Evolutionary conservation across 2,113 vertebrate genomes (phyloP), one percentile per base, ranked within the genome.

Genomic region (Willisornis vidua): DNA sequence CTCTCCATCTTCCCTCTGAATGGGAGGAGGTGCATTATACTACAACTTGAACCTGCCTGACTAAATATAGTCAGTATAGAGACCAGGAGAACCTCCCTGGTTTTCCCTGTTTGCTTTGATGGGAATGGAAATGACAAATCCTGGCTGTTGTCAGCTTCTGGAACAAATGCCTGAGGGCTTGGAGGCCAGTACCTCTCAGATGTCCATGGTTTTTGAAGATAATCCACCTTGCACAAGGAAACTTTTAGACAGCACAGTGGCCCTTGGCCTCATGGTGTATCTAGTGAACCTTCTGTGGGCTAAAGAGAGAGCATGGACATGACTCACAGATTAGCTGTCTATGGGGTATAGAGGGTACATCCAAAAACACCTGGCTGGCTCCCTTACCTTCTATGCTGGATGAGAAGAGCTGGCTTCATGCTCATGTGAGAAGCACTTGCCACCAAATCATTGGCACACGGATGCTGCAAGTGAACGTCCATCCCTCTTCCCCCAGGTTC

Each of bases 391-490:
- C 65, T 28, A 1, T 7, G 8, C 46, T 35, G 7, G 25, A 35
- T 54, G 48, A 63, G 25, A 71, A 49, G 9, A 87, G 43, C 59
- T 48, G 37, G 41, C 11, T 66, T 87, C 68, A 48, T 14, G 39
- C 41, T 61, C 33, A 22, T 7, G 8, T 0, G 0, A 66, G 46
- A 51, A 82, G 70, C 25, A n/a, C 35, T 75, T 46, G 62, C 26
- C 49, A 65, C 54, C 48, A 63, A 76, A 86, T 39, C 26, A 24
- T 20, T 41, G 17, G 41, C 0, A 0, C 28, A 9, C 0, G 1
- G 37, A 55, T n/a, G 68, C 49, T 77, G 20, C 29, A 55, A n/a
- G 16, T 17, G 35, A 43, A 37, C 1, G 1, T 65, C 35, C 19
- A 39, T 15, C n/a, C 37, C 31, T 61, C 68, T 70, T 76, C 10